phyloP scores from a whole-genome alignment of 2,113 vertebrate species.

The Petromus typicus region DNA sequence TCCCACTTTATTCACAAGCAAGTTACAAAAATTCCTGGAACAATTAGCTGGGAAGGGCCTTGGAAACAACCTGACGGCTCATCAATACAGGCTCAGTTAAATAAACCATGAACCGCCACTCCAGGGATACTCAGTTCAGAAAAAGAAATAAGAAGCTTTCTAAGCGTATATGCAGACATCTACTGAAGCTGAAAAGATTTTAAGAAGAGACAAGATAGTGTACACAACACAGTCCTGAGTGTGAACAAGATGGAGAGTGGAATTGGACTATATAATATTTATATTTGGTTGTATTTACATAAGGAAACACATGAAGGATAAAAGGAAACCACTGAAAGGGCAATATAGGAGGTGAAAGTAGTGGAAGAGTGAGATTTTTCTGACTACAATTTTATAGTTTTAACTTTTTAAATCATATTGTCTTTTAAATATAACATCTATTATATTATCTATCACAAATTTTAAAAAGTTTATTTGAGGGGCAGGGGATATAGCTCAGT shows the following conservation, averaged over 20 bases:
- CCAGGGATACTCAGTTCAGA: not conserved
- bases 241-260: not conserved
- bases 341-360: not conserved
- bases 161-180: not conserved
- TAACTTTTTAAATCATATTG: no score
- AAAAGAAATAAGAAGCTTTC: not conserved
- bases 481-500: no score
- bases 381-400: not conserved
- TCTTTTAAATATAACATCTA: not conserved
- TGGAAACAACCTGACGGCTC: not conserved
- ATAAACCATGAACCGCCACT: not conserved
- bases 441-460: not conserved
- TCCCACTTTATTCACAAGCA: not conserved
- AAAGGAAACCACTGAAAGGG: conserved; percentile 36
- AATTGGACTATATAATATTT: not conserved
- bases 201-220: not conserved
- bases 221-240: not conserved
- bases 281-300: not conserved
- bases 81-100: not conserved
- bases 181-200: not conserved
- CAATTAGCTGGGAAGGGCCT: not conserved
- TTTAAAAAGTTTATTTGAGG: not conserved
- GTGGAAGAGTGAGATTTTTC: not conserved
- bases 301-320: not conserved
- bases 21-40: not conserved